Conservation (phyloP, 2,888 invertebrate species). For the Carpatolechia fugitivella region DNA sequence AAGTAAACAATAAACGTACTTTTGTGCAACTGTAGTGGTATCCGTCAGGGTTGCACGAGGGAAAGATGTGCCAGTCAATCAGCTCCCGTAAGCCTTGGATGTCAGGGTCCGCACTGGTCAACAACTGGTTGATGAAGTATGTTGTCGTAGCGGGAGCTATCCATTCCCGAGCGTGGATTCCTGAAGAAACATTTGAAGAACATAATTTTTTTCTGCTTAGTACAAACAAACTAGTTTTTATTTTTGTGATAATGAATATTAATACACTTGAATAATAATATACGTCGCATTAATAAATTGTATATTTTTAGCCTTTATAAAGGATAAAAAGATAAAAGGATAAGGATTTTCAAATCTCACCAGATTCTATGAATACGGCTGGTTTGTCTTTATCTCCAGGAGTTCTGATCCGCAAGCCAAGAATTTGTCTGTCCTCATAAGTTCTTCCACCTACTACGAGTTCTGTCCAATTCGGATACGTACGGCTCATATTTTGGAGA, state of each 20-base stretch:
- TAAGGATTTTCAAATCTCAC: too few relatives aligned
- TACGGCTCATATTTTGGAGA: constrained; percentile 62
- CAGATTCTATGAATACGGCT: constrained; percentile 81
- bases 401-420: constrained; percentile 76
- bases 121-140: constrained; percentile 81
- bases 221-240: neutral
- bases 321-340: too few relatives aligned
- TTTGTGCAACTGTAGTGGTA: constrained; percentile 80
- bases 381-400: constrained; percentile 55
- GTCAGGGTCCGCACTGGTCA: constrained; percentile 73
- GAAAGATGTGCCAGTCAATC: constrained; percentile 87
- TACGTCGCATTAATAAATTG: too few relatives aligned
- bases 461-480: constrained; percentile 66
- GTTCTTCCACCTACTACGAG: constrained; percentile 76
- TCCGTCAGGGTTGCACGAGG: constrained; percentile 88
- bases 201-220: neutral
- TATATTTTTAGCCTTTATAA: too few relatives aligned
- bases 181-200: constrained; percentile 32
- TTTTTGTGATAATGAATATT: too few relatives aligned
- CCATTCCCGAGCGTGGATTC: constrained; percentile 90
- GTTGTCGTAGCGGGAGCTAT: constrained; percentile 83
- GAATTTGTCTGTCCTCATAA: constrained; percentile 80
- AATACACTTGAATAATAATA: too few relatives aligned
- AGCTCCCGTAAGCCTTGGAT: constrained; percentile 70
- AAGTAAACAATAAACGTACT: neutral